Conservation (phyloP, 2,113 vertebrate genomes). For the Rhinopomastus cyanomelas region DNA sequence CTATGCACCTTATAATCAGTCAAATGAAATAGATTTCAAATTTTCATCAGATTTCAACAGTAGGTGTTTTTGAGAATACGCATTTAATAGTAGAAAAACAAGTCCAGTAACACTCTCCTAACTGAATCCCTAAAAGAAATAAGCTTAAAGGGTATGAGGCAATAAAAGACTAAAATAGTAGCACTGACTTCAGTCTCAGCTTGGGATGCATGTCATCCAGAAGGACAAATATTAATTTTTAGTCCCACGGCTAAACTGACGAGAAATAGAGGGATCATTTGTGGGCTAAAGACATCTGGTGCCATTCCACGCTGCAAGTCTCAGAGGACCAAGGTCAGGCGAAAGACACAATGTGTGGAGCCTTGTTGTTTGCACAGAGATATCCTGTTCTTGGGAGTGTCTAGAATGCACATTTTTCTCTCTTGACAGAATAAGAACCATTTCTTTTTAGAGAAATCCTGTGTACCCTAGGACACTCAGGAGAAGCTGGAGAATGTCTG, state of each 20-base stretch:
- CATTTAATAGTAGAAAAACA: conserved; percentile 25
- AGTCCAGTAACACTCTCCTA: background rate
- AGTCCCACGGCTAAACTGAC: background rate
- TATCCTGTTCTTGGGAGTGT: background rate
- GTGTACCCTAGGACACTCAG: no score
- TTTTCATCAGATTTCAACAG: background rate
- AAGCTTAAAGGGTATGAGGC: background rate
- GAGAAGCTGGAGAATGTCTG: background rate
- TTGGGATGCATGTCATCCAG: background rate
- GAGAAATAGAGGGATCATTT: background rate
- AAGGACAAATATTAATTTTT: background rate
- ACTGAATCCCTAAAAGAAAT: background rate
- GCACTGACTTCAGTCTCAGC: background rate
- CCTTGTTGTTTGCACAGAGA: background rate
- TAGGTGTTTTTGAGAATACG: conserved; percentile 28
- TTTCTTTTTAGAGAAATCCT: background rate
- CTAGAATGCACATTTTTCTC: background rate
- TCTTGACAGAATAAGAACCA: background rate
- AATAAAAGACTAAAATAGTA: background rate
- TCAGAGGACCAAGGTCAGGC: background rate
- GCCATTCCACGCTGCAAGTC: background rate
- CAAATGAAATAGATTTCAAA: background rate
- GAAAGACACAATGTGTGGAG: background rate
- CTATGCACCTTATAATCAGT: background rate
- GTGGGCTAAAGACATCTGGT: background rate